Percentiles rank a stretch among this genome's conserved stretches.
Conservation (phyloP, 2,888 invertebrate genomes). For the Litoditis marina region DNA sequence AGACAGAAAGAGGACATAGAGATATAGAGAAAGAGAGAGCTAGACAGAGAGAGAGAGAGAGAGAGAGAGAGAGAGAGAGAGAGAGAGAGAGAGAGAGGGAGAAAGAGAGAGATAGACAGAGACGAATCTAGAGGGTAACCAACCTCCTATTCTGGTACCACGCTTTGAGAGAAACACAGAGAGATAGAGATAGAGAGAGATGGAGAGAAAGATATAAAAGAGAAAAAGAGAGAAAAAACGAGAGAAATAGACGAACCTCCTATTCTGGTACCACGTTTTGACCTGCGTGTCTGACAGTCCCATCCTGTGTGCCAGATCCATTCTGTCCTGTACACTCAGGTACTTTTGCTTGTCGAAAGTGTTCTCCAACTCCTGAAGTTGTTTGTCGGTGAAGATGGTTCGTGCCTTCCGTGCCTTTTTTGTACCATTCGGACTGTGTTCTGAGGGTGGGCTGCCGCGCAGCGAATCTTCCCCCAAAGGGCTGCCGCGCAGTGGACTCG, state of each 20-base stretch:
- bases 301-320: constrained; percentile 87
- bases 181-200: neutral
- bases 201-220: neutral
- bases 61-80: neutral
- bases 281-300: constrained; percentile 97
- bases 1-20: too few species aligned
- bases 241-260: constrained; percentile 70
- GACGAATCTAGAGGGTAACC: too few species aligned
- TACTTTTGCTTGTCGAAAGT: constrained; percentile 59
- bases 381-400: constrained; percentile 89
- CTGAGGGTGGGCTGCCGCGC: constrained; percentile 5
- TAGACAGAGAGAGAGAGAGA: neutral
- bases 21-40: too few species aligned
- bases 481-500: constrained; percentile 24
- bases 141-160: constrained; percentile 97
- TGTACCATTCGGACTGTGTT: constrained; percentile 30
- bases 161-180: constrained; percentile 73
- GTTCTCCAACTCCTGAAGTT: constrained; percentile 59
- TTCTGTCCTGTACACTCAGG: constrained; percentile 71
- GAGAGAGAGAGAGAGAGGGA: neutral
- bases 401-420: constrained; percentile 62
- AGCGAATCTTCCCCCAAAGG: constrained; percentile 10
- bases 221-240: too few species aligned
- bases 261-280: constrained; percentile 99
- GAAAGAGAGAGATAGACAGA: too few species aligned